A percentile compares a stretch with the other conserved stretches of the same genome.
phyloP scores from a whole-genome alignment of 2,113 vertebrate species.

The Urocitellus parryii region DNA sequence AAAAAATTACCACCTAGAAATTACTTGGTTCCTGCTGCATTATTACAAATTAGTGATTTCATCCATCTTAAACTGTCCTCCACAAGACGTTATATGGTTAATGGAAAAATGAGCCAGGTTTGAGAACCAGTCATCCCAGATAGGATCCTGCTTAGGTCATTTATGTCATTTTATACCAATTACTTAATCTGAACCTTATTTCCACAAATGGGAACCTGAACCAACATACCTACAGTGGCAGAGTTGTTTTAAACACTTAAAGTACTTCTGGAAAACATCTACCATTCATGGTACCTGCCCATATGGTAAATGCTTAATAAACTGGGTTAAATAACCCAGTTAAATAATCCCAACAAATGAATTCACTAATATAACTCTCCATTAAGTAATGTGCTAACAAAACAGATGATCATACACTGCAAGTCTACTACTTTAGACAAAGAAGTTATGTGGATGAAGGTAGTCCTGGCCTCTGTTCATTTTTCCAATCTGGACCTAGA shows the following conservation, averaged over 20 bases:
- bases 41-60: background rate
- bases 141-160: background rate
- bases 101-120: background rate
- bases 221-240: background rate
- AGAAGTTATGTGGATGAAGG: background rate
- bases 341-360: background rate
- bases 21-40: background rate
- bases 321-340: background rate
- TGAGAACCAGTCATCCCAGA: background rate
- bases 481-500: conserved; percentile 1
- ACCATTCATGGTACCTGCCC: background rate
- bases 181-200: background rate
- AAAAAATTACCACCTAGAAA: background rate
- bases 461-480: background rate
- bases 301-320: background rate
- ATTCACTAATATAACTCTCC: background rate
- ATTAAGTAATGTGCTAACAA: background rate
- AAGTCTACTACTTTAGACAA: background rate
- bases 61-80: background rate
- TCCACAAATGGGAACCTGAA: background rate
- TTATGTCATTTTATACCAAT: background rate
- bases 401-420: background rate
- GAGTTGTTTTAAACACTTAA: background rate
- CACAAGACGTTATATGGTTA: background rate
- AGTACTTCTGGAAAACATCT: background rate